Conservation (phyloP, 2,113 vertebrate species). For the Epinephelus fuscoguttatus region DNA sequence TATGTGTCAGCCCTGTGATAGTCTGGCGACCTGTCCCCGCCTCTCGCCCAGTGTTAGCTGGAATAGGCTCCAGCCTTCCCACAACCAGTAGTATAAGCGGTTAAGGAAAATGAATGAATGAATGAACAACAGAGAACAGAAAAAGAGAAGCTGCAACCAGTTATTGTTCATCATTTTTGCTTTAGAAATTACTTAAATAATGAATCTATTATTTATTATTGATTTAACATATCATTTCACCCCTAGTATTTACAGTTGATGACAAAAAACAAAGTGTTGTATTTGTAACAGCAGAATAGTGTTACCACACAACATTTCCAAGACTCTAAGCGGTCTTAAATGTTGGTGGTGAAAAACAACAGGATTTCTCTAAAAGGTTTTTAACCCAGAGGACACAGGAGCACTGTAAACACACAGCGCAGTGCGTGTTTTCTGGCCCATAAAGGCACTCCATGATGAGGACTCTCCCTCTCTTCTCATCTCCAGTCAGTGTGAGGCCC, state of each 20-base stretch:
- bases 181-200: not conserved
- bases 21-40: too few relatives aligned
- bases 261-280: not conserved
- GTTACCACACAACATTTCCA: not conserved
- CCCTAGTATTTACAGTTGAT: not conserved
- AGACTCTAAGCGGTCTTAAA: not conserved
- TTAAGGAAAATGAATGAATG: too few relatives aligned
- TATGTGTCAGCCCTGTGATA: too few relatives aligned
- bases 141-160: too few relatives aligned
- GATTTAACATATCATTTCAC: not conserved
- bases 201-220: not conserved
- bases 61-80: too few relatives aligned
- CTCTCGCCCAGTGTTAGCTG: too few relatives aligned
- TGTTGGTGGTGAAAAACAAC: conserved; percentile 6
- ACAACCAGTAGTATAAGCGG: too few relatives aligned
- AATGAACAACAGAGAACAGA: too few relatives aligned
- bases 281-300: not conserved
- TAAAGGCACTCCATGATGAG: conserved; percentile 20
- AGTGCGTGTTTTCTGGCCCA: not conserved
- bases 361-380: not conserved
- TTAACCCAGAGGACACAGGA: not conserved
- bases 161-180: not conserved
- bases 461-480: conserved; percentile 33
- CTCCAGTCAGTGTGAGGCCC: conserved; percentile 43
- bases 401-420: not conserved